Evolutionary conservation across 2,888 invertebrate genomes (phyloP).

Genomic region (Melanotus villosus): DNA sequence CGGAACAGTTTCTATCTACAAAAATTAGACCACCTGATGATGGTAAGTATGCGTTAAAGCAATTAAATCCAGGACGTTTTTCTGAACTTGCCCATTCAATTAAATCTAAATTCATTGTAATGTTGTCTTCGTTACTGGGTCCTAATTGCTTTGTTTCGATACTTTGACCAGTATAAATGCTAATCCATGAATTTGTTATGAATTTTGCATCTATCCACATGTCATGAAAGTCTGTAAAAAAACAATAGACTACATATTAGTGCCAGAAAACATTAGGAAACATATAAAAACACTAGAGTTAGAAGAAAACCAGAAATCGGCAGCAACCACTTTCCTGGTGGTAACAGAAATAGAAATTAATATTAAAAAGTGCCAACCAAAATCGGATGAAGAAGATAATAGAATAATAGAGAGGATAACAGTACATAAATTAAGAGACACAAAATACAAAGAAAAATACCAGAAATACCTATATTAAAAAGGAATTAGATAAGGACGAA

Average conservation of each 20-base stretch:
- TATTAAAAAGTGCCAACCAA: no score
- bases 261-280: no score
- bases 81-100: background rate
- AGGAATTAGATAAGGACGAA: background rate
- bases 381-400: no score
- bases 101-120: background rate
- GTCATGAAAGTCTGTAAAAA: constrained; percentile 4
- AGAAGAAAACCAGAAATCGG: no score
- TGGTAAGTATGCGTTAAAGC: background rate
- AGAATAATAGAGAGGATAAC: no score
- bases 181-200: background rate
- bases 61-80: background rate
- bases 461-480: no score
- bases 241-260: no score
- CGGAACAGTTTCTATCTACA: constrained; percentile 12
- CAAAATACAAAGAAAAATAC: no score
- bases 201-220: constrained; percentile 5
- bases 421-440: no score
- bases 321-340: no score
- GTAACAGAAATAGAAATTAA: no score
- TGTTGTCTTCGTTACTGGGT: background rate
- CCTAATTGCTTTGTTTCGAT: background rate
- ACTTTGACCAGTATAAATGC: background rate
- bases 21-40: background rate
- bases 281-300: no score